A percentile compares a stretch with the other conserved stretches of the same genome.
These are phyloP conservation scores for Acronicta alni DNA, from an alignment of 2,888 invertebrate species.

Conservation along the genomic window DNA sequence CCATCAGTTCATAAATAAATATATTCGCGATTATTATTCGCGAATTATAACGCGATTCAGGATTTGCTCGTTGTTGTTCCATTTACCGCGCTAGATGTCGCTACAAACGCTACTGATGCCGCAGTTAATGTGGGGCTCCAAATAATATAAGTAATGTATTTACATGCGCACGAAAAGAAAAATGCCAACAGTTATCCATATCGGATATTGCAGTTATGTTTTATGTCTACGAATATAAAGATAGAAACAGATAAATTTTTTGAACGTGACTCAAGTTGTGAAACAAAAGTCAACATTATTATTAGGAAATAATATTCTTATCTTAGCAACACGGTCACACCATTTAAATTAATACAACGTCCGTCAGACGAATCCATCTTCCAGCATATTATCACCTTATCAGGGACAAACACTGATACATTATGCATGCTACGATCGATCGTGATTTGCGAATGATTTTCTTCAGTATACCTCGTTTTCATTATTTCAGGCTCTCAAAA, in stretches of 20 bases:
- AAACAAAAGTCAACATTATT: not conserved
- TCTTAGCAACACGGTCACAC: slow-evolving; percentile 10
- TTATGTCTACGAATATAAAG: too few relatives aligned
- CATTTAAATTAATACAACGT: slow-evolving; percentile 24
- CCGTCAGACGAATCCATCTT: slow-evolving; percentile 52
- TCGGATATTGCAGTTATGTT: too few relatives aligned
- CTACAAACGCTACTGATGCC: too few relatives aligned
- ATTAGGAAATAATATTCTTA: not conserved
- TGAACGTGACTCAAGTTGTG: not conserved
- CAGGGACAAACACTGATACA: slow-evolving; percentile 62
- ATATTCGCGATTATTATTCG: too few relatives aligned
- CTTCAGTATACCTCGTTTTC: slow-evolving; percentile 24
- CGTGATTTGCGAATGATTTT: slow-evolving; percentile 39
- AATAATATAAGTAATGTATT: too few relatives aligned
- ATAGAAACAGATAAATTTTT: not conserved
- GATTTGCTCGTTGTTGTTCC: too few relatives aligned
- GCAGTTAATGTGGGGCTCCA: too few relatives aligned
- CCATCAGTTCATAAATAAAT: too few relatives aligned
- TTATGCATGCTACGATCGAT: slow-evolving; percentile 62
- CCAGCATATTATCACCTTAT: slow-evolving; percentile 53
- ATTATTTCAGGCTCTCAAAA: slow-evolving; percentile 11
- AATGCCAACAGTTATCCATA: too few relatives aligned
- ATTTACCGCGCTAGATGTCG: too few relatives aligned
- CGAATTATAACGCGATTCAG: too few relatives aligned
- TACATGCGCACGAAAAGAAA: too few relatives aligned